Base-by-base conservation (phyloP, 2,797 vertebrate genomes). In the Myiothlypis chrysogaster region DNA sequence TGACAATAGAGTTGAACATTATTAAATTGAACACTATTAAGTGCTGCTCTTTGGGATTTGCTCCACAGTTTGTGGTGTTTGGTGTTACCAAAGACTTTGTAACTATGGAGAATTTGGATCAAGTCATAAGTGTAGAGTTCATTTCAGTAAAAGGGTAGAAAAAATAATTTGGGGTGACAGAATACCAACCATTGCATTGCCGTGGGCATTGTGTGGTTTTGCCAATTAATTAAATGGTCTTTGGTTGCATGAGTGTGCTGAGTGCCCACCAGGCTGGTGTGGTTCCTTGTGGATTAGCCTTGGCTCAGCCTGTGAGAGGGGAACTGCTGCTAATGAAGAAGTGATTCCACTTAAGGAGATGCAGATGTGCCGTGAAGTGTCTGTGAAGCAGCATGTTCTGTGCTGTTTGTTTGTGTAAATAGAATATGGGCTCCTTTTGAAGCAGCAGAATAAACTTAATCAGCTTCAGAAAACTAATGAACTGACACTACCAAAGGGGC, bases 341-440 rank as follows among this genome's bases (percentile, higher is more conserved):
- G 73, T 39, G 43, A 56, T 56, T 83, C 37, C 47, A 4, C 70
- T 92, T 93, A 84, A 84, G 83, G 91, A 94, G 85, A 64, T 88
- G 83, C 91, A 95, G 83, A 94, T 95, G 94, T 94, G 80, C 59
- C 4, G 1, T 27, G 46, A 50, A 47, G 85, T 41, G 55, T 86
- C 63, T 49, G 79, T 23, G 73, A n/a, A 72, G 87, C 35, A 55
- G 68, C 9, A 0, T 47, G 61, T 32, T 94, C 65, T 39, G 1
- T 35, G 41, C 8, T 87, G 63, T 63, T 49, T 88, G 69, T 92
- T 83, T 83, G 69, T 87, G 85, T 70, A 90, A 72, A 50, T 1
- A 79, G 47, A 87, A 47, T 25, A 32, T 14, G 8, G 60, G 14
- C 53, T 87, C 13, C 64, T 93, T 93, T 89, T 73, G 71, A 86